These are phyloP conservation scores for Apis mellifera DNA, from an alignment of 1,140 invertebrate species.

Conservation along the genomic window Amel_HAv3.1 CM009936.2:8464001-8464500, in stretches of 20 bases:
- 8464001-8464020: conserved; percentile 27
- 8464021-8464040: conserved; percentile 32
- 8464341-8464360: too few species aligned
- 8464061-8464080: conserved; percentile 25
- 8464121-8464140: conserved; percentile 8
- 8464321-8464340: too few species aligned
- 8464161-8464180: not conserved
- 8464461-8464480: conserved; percentile 5
- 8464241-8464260: too few species aligned
- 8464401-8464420: not conserved
- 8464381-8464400: not conserved
- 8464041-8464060: conserved; percentile 17
- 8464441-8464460: not conserved
- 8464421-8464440: not conserved
- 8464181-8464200: not conserved
- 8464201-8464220: too few species aligned
- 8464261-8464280: too few species aligned
- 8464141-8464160: conserved; percentile 25
- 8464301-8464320: too few species aligned
- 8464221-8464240: too few species aligned
- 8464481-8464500: not conserved
- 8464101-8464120: not conserved
- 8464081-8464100: conserved; percentile 28
- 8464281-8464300: too few species aligned
- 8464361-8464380: not conserved